Evolutionary conservation across 2,888 invertebrate genomes (phyloP).

Genomic region (Fragum whitleyi): DNA sequence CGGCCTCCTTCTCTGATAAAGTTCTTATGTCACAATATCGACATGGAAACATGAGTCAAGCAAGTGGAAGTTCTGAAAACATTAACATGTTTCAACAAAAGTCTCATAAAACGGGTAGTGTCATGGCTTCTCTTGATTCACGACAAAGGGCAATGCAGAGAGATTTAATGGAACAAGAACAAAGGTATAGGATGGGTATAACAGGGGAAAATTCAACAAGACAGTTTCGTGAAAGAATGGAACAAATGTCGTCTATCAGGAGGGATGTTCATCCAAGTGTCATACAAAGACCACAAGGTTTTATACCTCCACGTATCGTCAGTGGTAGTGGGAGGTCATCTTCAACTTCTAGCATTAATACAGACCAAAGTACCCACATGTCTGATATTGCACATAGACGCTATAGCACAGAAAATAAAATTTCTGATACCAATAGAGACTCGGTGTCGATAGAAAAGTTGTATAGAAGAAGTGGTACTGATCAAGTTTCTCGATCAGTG

Average conservation of each 20-base stretch:
- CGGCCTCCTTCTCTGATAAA: neutral
- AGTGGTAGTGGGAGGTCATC: conserved; percentile 36
- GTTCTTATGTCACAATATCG: conserved; percentile 1
- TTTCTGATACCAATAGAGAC: neutral
- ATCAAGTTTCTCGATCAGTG: neutral
- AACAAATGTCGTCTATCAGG: neutral
- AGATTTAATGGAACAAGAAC: conserved; percentile 13
- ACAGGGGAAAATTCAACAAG: neutral
- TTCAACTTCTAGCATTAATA: neutral
- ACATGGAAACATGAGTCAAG: neutral
- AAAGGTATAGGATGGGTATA: conserved; percentile 15
- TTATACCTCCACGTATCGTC: conserved; percentile 53
- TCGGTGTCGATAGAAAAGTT: neutral
- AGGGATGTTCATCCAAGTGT: conserved; percentile 49
- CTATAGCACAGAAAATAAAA: conserved; percentile 5
- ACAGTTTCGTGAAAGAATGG: conserved; percentile 8
- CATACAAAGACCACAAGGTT: conserved; percentile 56
- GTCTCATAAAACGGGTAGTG: neutral
- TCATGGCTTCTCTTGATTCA: neutral
- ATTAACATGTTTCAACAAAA: conserved; percentile 10
- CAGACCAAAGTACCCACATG: neutral
- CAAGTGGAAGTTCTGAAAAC: neutral
- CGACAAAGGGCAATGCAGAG: conserved; percentile 1
- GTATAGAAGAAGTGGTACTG: conserved; percentile 6
- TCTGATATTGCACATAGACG: conserved; percentile 6